Evolutionary conservation across 2,888 invertebrate species (phyloP).

Genomic region (Melinaea menophilus): DNA sequence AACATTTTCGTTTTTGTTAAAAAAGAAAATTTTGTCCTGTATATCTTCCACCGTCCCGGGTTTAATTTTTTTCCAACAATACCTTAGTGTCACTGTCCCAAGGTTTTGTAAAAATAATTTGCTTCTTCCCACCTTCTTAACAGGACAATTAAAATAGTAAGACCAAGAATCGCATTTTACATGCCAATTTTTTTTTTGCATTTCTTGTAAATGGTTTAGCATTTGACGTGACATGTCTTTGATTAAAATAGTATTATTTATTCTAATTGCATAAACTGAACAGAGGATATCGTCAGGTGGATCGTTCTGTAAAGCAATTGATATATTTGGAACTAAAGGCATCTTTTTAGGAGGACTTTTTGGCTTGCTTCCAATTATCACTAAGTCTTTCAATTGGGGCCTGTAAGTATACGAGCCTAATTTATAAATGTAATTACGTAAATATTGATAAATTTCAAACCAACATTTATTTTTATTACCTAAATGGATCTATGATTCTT

Average conservation of each 20-base stretch:
- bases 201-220: conserved; percentile 38
- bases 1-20: conserved; percentile 76
- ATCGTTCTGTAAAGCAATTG: conserved; percentile 31
- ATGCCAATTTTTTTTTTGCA: conserved; percentile 46
- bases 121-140: conserved; percentile 52
- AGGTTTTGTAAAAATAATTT: conserved; percentile 68
- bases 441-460: neutral
- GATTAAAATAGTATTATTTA: conserved; percentile 57
- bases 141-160: conserved; percentile 63
- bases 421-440: neutral
- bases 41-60: conserved; percentile 47
- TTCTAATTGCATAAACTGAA: conserved; percentile 54
- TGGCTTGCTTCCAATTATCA: conserved; percentile 57
- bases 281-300: conserved; percentile 30
- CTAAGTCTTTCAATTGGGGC: conserved; percentile 47
- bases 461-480: conserved; percentile 38
- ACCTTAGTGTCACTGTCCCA: conserved; percentile 68
- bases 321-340: conserved; percentile 47
- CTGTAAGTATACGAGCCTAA: conserved; percentile 40
- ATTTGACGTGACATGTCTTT: conserved; percentile 48
- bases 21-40: conserved; percentile 70
- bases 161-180: conserved; percentile 57
- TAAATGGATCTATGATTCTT: conserved; percentile 56
- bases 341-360: conserved; percentile 44
- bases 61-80: conserved; percentile 70